These are phyloP conservation scores for Diplazon laetatorius DNA, from an alignment of 2,888 invertebrate species.

Conservation along the genomic window DNA sequence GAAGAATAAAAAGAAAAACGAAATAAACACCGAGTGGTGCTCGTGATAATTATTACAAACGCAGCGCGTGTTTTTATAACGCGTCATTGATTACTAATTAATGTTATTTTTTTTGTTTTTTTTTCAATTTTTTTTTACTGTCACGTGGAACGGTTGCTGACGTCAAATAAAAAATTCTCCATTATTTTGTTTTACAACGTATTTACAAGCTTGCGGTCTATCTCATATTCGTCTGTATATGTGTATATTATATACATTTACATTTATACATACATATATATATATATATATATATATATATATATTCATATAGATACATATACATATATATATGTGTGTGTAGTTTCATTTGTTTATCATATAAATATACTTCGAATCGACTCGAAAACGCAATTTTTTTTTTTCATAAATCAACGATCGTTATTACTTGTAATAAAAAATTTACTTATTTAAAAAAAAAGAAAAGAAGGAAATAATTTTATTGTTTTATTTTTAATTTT, in stretches of 20 bases:
- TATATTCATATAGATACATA: conserved; percentile 49
- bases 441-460: too few species aligned
- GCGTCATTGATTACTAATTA: conserved; percentile 57
- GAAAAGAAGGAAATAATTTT: too few species aligned
- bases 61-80: conserved; percentile 61
- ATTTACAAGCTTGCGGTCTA: conserved; percentile 66
- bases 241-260: conserved; percentile 62
- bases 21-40: conserved; percentile 24
- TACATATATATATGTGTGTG: conserved; percentile 31
- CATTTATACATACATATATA: conserved; percentile 34
- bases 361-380: conserved; percentile 62
- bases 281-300: conserved; percentile 63
- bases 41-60: conserved; percentile 40
- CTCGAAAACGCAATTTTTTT: conserved; percentile 13
- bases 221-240: conserved; percentile 64
- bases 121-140: too few species aligned
- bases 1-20: conserved; percentile 9
- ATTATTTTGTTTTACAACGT: conserved; percentile 48
- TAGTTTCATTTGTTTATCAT: conserved; percentile 59
- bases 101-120: too few species aligned
- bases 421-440: too few species aligned
- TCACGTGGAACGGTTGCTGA: conserved; percentile 64
- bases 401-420: conserved; percentile 16
- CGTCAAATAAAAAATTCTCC: conserved; percentile 65
- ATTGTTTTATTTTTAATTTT: too few species aligned